Base-by-base conservation (phyloP, 2,888 invertebrate genomes). In the Heliconius hortense region DNA sequence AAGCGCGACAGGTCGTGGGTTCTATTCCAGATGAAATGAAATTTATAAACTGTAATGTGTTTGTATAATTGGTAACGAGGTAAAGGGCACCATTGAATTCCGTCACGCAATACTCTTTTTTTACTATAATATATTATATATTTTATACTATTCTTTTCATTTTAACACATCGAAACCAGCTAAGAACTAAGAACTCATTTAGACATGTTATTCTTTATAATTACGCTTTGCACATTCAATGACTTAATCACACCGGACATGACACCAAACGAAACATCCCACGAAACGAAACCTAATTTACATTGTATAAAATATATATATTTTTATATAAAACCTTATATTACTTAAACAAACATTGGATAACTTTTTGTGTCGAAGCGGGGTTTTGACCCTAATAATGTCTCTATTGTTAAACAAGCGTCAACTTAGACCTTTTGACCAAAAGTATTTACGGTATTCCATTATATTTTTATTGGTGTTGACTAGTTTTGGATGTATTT, bases 341-440 rank as follows among this genome's bases (percentile, higher is more conserved):
- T 64, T 64, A 13, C 35, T 24, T 13, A 64, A 21, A n/a, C 31
- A 63, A 63, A 64, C 35, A 35, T 64, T 35, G 4, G 21, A 39
- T 39, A 64, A 39, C 35, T 64, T n/a, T n/a, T 64, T n/a, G 31
- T 63, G 21, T 10, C 8, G 64, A 64, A 64, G n/a, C 39, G 35
- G 13, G 11, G 39, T 66, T 66, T 39, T 66, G 24, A 24, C 39
- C 24, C 39, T 39, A 39, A 66, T 66, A 66, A 66, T 39, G 39
- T 39, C 15, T 39, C 24, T 66, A 39, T 66, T 66, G 66, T 66
- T 66, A 66, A 66, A 39, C 24, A 66, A 66, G 8, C 66, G 39
- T 43, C 66, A 39, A 66, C 24, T 66, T 64, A 39, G 35, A 64
- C 64, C 64, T 39, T 64, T 66, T 39, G 24, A 7, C 24, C 66